Evolutionary conservation across 2,797 vertebrate species (phyloP).

Genomic region (Cyclura pinguis): DNA sequence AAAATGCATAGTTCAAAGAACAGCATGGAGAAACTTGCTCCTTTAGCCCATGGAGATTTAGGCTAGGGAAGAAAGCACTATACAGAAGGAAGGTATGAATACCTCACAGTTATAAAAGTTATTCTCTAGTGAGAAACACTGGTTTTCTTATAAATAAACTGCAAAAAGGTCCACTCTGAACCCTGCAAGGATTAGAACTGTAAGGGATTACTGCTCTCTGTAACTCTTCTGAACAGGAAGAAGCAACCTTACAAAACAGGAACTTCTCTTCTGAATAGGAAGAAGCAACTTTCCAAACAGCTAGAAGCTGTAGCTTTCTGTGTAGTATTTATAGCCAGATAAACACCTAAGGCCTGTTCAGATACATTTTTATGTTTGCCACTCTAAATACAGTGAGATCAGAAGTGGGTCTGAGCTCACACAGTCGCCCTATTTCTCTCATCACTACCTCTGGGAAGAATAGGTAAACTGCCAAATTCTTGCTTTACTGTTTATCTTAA

Average conservation of each 20-base stretch:
- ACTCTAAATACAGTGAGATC: neutral
- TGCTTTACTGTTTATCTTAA: neutral
- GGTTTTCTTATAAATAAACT: neutral
- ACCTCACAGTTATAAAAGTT: neutral
- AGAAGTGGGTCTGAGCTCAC: neutral
- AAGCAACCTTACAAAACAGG: too few relatives aligned
- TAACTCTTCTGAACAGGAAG: neutral
- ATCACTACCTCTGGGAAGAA: neutral
- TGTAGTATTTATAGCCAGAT: neutral
- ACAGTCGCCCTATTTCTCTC: neutral
- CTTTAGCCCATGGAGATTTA: neutral
- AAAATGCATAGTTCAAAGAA: neutral
- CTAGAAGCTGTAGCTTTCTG: neutral
- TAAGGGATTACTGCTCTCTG: neutral
- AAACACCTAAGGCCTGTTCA: neutral
- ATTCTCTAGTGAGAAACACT: neutral
- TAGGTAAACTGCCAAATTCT: neutral
- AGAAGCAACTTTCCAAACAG: neutral
- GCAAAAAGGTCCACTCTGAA: neutral
- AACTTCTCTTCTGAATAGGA: neutral
- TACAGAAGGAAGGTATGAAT: neutral
- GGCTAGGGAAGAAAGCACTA: neutral
- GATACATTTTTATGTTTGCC: neutral
- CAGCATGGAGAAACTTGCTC: neutral
- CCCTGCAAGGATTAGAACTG: neutral